Base-by-base conservation (phyloP, 2,888 invertebrate genomes). In the Oscheius myriophilus region DNA sequence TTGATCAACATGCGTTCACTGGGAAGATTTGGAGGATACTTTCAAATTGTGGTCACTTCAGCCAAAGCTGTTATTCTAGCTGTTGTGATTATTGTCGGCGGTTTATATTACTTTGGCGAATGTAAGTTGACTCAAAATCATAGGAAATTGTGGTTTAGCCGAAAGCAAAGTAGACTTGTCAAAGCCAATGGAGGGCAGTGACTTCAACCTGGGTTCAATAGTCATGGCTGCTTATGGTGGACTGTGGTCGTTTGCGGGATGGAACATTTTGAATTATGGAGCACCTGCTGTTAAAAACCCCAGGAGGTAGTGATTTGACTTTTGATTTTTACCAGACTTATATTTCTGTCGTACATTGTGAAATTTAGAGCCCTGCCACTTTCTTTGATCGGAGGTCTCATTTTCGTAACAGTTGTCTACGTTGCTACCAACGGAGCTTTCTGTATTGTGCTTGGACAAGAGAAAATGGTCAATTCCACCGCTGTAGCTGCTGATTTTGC, bases 241-340 rank as follows among this genome's bases (percentile, higher is more conserved):
- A 21, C 33, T 67, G 18, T 67, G 67, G 67, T 21, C 25, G 14
- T 67, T 41, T 39, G 67, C 67, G 11, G 67, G 67, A 16, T 67
- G 67, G 67, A 58, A 67, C 26, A 59, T 67, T 33, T 26, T 67
- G 23, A 67, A 67, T 25, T 67, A 67, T 26, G 67, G 67, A 51
- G 51, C 58, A 3, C 67, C 67, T 1, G 46, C 58, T 3, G 59
- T 67, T 21, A 41, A 43, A 21, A 67, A 67, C 21, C 67, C 67
- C 2, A 18, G 67, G 42, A 25, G 25, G 67, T 57, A 14, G 21
- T 43, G n/a, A 39, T 33, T 6, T 33, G 4, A 33, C 33, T 6
- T 57, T 6, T 39, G 6, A 41, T 14, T 9, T 9, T 49, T 3
- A 6, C 6, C 2, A 49, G 11, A 49, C 9, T 3, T 6, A 18